Evolutionary conservation across 2,888 invertebrate genomes (phyloP), one percentile per base, ranked within the genome.

Genomic region (Nasonia oneida): DNA sequence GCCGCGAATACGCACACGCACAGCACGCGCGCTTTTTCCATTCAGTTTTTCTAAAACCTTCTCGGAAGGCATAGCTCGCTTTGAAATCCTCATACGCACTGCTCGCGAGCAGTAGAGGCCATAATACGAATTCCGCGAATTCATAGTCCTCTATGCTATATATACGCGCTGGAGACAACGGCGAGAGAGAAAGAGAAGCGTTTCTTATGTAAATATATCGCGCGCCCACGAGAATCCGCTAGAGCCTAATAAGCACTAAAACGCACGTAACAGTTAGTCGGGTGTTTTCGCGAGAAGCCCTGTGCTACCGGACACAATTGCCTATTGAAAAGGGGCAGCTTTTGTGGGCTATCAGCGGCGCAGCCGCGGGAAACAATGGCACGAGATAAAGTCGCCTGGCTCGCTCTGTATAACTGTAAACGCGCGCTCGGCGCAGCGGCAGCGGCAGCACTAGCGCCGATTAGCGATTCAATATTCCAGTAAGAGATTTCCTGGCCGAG

Each of bases 281-380:
- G 37, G 10, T 29, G 29, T 50, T 53, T 42, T 39, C 8, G 29
- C 53, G n/a, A 61, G 42, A 37, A 18, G 73, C 33, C 14, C 23
- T 18, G 14, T 23, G 73, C 67, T 33, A 67, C 47, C 71, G 70
- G 77, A 78, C 83, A 84, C 84, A 84, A 84, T 84, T 37, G 84
- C n/a, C 84, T 53, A 84, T 84, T 84, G 23, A 39, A 47, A 23
- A 23, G 74, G 18, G 70, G 77, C 37, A 73, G 75, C 84, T 84
- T 84, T 84, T 81, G 77, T 84, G 84, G 81, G 86, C 84, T 81
- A 84, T 86, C 86, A 84, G 86, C 76, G 42, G n/a, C 57, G 6
- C 6, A 18, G n/a, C 10, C 47, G 50, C 23, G 61, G 23, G 53
- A 81, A 85, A 85, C 83, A 86, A 86, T 86, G 79, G 79, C 18